Evolutionary conservation across 2,797 vertebrate species (phyloP), one percentile per base, ranked within the genome.

Genomic region (Mormyrus hasselquistii): DNA sequence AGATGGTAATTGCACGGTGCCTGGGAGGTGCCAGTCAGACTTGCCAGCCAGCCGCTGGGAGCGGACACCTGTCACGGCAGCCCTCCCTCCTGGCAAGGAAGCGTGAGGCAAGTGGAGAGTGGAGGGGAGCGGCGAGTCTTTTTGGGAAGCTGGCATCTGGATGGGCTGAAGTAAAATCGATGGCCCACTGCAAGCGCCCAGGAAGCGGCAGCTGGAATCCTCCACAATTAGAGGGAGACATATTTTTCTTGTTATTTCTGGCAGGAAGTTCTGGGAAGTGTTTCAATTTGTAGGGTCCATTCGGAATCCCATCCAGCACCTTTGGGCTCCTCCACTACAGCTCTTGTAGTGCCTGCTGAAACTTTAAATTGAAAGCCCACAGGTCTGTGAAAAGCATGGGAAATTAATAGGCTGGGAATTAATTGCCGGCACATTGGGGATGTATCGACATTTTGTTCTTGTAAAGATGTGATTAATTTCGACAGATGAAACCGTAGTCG

Each of bases 401-500:
- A 91, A 94, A 91, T 88, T 91, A 89, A 44, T 57, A 59, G 87
- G 92, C 91, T 91, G 92, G 92, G 93, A 94, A 93, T 94, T 95
- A 95, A 95, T 95, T 95, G 94, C 94, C 93, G 91, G 91, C 55
- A 59, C 91, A 93, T 95, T 92, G 91, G 91, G 50, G 12, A 88
- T 90, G 84, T 93, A 92, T 95, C 95, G 94, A 93, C 92, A 94
- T 94, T 94, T 94, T 93, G 90, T 93, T 93, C 94, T 93, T 95
- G 94, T 94, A 94, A 94, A 95, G 93, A 94, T 90, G 91, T 91
- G 91, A 93, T 94, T 95, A 93, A 95, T 95, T 94, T 94, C 90
- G 90, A 91, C 91, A 93, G 90, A 93, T 92, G 91, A 94, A 92
- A 62, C 59, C 38, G 16, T 19, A 86, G 85, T 9, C 4, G 22